Base-by-base conservation (phyloP, 2,888 invertebrate species). In the Minunthozetes semirufus region DNA sequence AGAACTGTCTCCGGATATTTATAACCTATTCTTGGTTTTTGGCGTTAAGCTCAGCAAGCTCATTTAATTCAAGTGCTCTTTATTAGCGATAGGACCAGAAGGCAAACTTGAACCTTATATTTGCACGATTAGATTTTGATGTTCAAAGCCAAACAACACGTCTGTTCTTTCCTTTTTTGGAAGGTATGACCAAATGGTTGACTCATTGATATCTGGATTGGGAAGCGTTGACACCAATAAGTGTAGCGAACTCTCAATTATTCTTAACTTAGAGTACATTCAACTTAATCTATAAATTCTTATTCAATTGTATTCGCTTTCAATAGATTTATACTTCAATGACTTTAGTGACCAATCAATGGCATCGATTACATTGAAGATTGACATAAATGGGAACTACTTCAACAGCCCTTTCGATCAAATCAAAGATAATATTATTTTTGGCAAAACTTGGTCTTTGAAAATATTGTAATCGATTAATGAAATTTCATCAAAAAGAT, bases 241-340 rank as follows among this genome's bases (percentile, higher is more conserved):
- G 61, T 61, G 61, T 61, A 61, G 61, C 61, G 61, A 61, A 61
- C 61, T 61, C 61, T 61, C 29, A 61, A 29, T 33, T 33, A 61
- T 61, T 33, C n/a, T 33, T 33, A 61, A 61, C 61, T 61, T 29
- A 61, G 4, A 61, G 61, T 29, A 15, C 61, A 61, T 61, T 61
- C 61, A 61, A 61, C 61, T 61, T 61, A 29, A 8, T 56, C 56
- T 19, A 4, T 22, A 61, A 61, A 11, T 27, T 56, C 56, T 59
- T 2, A 61, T 29, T 61, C 15, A 53, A 61, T 61, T 61, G 61
- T 61, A 29, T 33, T 61, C 33, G 61, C 61, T 61, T 61, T 61
- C 61, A 33, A 61, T 61, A n/a, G 29, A 33, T n/a, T 61, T 33
- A 29, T 33, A 61, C 61, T 61, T 61, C 61, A 61, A 15, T 61